Percentiles rank a stretch among this genome's conserved stretches.
Conservation (phyloP, 2,888 invertebrate species). For the Acanthopleura granulata region DNA sequence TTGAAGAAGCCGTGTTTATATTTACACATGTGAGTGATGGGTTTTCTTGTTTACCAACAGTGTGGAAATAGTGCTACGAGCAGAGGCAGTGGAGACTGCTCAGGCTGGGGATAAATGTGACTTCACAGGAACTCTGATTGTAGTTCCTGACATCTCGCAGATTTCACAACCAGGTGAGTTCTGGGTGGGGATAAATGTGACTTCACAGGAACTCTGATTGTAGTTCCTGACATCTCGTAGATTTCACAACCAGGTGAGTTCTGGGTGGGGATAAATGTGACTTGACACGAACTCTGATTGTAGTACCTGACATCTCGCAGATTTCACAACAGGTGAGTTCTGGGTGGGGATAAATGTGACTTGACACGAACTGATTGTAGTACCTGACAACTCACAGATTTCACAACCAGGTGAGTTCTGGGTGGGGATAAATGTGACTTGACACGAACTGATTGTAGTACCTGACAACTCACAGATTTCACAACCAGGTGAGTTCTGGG, state of each 20-base stretch:
- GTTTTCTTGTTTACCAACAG: conserved; percentile 62
- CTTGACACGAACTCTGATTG: conserved; percentile 95
- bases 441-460: conserved; percentile 79
- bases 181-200: conserved; percentile 81
- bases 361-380: conserved; percentile 98
- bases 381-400: conserved; percentile 93
- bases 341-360: conserved; percentile 88
- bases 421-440: conserved; percentile 90
- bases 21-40: not conserved
- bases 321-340: conserved; percentile 81
- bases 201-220: conserved; percentile 95
- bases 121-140: conserved; percentile 95
- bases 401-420: conserved; percentile 83
- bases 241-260: conserved; percentile 81
- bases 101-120: conserved; percentile 90
- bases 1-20: too few species aligned
- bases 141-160: conserved; percentile 95
- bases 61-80: conserved; percentile 92
- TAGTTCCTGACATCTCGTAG: conserved; percentile 95
- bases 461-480: conserved; percentile 93
- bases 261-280: conserved; percentile 86
- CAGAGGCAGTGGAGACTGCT: conserved; percentile 95
- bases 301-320: conserved; percentile 95
- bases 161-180: conserved; percentile 81
- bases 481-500: conserved; percentile 84